phyloP scores from a whole-genome alignment of 2,888 invertebrate species.

The Cacoxenus indagator region DNA sequence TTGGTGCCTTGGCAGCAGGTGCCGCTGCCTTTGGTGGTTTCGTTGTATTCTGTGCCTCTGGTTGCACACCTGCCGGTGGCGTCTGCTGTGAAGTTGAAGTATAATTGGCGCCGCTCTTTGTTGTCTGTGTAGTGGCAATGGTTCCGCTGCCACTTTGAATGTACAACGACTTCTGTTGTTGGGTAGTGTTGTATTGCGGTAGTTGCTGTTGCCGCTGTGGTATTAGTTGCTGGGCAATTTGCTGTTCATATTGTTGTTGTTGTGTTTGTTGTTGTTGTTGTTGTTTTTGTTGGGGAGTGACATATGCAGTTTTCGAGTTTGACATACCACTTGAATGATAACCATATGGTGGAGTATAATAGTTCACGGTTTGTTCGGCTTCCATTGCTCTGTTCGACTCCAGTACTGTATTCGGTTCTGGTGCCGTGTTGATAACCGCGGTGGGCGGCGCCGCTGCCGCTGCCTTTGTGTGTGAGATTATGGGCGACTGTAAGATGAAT shows the following conservation, averaged over 20 bases:
- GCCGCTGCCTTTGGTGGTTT: conserved; percentile 27
- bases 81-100: conserved; percentile 46
- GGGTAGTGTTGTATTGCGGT: conserved; percentile 5
- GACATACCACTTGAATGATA: conserved; percentile 56
- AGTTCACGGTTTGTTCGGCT: conserved; percentile 42
- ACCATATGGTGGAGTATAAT: conserved; percentile 67
- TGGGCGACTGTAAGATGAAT: conserved; percentile 50
- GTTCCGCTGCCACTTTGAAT: conserved; percentile 66
- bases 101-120: conserved; percentile 62
- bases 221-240: neutral
- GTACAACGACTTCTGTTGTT: conserved; percentile 56
- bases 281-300: neutral
- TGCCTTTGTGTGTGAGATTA: conserved; percentile 64
- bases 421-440: neutral
- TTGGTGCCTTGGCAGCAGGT: conserved; percentile 28
- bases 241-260: conserved; percentile 28
- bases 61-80: neutral
- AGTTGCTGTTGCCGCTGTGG: conserved; percentile 26
- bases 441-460: conserved; percentile 18
- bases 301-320: neutral
- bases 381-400: neutral
- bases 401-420: conserved; percentile 10
- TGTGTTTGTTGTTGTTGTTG: conserved; percentile 12
- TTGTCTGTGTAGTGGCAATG: conserved; percentile 66
- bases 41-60: neutral